phyloP scores from a whole-genome alignment of 2,797 vertebrate species.

The Gymnocypris eckloni region DNA sequence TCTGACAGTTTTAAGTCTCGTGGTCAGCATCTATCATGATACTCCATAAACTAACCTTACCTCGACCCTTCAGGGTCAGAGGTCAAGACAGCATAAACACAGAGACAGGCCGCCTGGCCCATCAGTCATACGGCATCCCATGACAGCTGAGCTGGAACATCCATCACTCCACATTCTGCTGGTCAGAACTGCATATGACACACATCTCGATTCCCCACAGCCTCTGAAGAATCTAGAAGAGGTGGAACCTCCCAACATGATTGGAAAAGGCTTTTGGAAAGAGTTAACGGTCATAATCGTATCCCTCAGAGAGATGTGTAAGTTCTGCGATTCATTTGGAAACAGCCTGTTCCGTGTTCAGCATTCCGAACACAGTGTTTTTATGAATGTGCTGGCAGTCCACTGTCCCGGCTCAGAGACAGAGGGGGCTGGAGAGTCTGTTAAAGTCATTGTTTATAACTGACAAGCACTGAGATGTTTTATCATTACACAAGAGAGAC shows the following conservation, averaged over 20 bases:
- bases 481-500: conserved; percentile 71
- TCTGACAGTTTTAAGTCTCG: conserved; percentile 44
- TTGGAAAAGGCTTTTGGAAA: conserved; percentile 14
- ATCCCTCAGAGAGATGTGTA: conserved; percentile 9
- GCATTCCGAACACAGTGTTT: conserved; percentile 69
- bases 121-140: conserved; percentile 62
- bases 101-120: conserved; percentile 56
- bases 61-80: conserved; percentile 66
- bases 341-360: conserved; percentile 66
- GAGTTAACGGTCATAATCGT: conserved; percentile 16
- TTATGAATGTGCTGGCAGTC: conserved; percentile 61
- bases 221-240: conserved; percentile 12
- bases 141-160: conserved; percentile 35
- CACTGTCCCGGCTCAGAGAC: conserved; percentile 67
- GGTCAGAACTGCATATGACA: conserved; percentile 41
- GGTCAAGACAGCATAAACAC: conserved; percentile 70
- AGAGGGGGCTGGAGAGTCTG: conserved; percentile 71
- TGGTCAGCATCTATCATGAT: conserved; percentile 42
- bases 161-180: conserved; percentile 53
- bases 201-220: conserved; percentile 8
- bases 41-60: conserved; percentile 62
- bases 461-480: conserved; percentile 74
- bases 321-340: conserved; percentile 47
- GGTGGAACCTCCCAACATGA: conserved; percentile 26
- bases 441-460: conserved; percentile 77